Evolutionary conservation across 1,140 invertebrate species (phyloP), one percentile per base, ranked within the genome.

Genomic region (Copidosoma floridanum): DNA sequence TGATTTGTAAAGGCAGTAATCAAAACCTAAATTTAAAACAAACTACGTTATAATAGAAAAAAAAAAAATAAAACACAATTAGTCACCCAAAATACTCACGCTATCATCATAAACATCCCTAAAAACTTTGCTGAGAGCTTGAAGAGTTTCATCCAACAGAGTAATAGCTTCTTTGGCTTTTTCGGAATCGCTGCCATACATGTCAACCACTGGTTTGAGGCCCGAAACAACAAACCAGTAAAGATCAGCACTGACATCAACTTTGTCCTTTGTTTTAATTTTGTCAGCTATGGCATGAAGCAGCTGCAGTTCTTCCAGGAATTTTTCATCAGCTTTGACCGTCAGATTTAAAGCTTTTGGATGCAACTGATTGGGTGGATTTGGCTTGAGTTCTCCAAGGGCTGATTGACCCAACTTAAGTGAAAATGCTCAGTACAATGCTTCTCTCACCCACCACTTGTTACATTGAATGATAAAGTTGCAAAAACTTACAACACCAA

Each of bases 91-190:
- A 43, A 24, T 35, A 57, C 64, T 62, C 53, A 89, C 89, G 58
- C 86, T 78, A 27, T 84, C 85, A 67, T 88, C 82, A 66, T 90
- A 90, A 3, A 83, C 84, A 59, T 86, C 84, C 38, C 77, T 77
- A 67, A 89, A 89, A 4, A 84, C 85, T 54, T 83, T 73, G 47
- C 77, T 84, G 24, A 90, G 66, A 6, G 81, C 76, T 41, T 79
- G 68, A 12, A 89, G 67, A 4, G 82, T 83, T 46, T 85, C 78
- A 70, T 82, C 84, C 5, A 90, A 71, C 16, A 91, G 65, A 56
- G 83, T 79, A 60, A 86, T 83, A 44, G 89, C 89, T 80, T 92
- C 89, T 64, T 83, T 83, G 6, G 84, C 77, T 67, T 85, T 80
- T 16, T 83, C 71, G 1, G 89, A 89, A 67, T 87, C 85, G 52